Percentiles rank a stretch among this genome's conserved stretches.
These are phyloP conservation scores for Pandemis heparana DNA, from an alignment of 2,888 invertebrate species.

Conservation along the genomic window DNA sequence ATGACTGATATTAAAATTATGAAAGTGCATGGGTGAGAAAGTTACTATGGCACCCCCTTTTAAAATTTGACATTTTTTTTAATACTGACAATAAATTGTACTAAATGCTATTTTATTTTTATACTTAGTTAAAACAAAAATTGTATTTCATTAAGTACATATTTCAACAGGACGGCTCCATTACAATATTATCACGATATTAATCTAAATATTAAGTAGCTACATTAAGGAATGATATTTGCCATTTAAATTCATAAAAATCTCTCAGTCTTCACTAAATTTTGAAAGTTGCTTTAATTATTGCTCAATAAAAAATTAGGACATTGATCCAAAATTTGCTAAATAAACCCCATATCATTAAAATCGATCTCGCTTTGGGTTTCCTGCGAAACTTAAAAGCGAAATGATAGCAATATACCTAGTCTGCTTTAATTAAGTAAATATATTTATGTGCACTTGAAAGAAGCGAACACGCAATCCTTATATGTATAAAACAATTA, in stretches of 20 bases:
- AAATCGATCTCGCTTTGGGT: constrained; percentile 70
- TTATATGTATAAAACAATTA: not conserved
- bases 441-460: not conserved
- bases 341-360: constrained; percentile 42
- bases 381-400: constrained; percentile 74
- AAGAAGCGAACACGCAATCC: not conserved
- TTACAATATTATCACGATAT: constrained; percentile 49
- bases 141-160: constrained; percentile 33
- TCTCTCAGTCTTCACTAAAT: constrained; percentile 32
- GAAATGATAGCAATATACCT: constrained; percentile 55
- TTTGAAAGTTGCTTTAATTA: not conserved
- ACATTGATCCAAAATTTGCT: constrained; percentile 13
- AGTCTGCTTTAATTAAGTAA: not conserved
- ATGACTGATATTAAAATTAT: not conserved
- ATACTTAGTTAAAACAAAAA: constrained; percentile 40
- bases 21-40: constrained; percentile 34
- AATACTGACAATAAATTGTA: constrained; percentile 72
- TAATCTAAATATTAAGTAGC: constrained; percentile 35
- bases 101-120: constrained; percentile 52
- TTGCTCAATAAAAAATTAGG: constrained; percentile 1
- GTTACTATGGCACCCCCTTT: constrained; percentile 67
- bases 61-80: constrained; percentile 55
- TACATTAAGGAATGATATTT: constrained; percentile 34
- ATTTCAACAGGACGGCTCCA: constrained; percentile 59
- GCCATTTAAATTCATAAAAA: constrained; percentile 11